Conservation (phyloP, 2,113 vertebrate species). For the Lampris incognitus region DNA sequence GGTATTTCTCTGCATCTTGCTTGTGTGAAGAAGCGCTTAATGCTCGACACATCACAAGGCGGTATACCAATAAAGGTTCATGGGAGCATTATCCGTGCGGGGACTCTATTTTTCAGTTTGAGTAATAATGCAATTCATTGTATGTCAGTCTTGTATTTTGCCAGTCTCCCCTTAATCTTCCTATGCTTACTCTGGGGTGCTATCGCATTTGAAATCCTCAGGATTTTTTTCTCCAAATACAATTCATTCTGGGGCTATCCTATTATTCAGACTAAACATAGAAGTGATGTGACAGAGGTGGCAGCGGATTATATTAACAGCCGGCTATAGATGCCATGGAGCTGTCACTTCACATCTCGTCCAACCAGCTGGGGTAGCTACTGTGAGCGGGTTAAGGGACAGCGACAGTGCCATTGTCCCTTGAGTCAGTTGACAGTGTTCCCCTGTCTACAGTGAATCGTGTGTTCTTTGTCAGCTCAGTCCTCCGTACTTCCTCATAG, state of each 20-base stretch:
- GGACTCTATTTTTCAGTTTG: too few species aligned
- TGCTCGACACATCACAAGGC: too few species aligned
- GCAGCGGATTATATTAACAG: slow-evolving; percentile 62
- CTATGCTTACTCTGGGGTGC: background rate
- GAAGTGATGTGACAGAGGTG: slow-evolving; percentile 51
- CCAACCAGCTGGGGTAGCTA: slow-evolving; percentile 27
- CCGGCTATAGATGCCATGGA: slow-evolving; percentile 25
- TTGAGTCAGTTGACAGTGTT: slow-evolving; percentile 32
- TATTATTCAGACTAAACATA: slow-evolving; percentile 43
- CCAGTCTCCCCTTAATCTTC: too few species aligned
- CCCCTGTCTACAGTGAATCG: slow-evolving; percentile 43
- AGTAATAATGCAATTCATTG: too few species aligned
- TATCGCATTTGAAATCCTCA: background rate
- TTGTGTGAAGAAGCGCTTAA: too few species aligned
- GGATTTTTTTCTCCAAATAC: background rate
- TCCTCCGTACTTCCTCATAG: background rate
- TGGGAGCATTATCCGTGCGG: too few species aligned
- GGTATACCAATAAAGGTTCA: too few species aligned
- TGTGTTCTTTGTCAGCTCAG: slow-evolving; percentile 25
- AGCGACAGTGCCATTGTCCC: slow-evolving; percentile 30
- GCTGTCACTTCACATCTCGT: slow-evolving; percentile 64
- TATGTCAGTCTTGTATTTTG: background rate
- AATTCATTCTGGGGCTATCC: slow-evolving; percentile 35
- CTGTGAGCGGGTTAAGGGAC: slow-evolving; percentile 17
- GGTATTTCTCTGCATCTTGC: too few species aligned